phyloP scores from a whole-genome alignment of 2,888 invertebrate species.

The Suillia variegata region DNA sequence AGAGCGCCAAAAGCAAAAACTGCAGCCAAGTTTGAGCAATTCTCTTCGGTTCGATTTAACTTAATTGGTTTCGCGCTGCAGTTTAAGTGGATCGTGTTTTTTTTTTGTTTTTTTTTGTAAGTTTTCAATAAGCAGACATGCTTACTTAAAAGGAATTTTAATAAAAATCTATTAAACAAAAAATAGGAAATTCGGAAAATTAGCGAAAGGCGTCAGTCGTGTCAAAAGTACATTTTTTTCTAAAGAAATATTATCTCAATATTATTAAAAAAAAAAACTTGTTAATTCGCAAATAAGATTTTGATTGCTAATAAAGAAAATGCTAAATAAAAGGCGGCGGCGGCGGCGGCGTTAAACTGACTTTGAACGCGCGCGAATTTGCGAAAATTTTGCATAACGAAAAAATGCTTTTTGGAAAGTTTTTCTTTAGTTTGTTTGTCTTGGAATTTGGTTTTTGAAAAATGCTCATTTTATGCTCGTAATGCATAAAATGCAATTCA shows the following conservation, averaged over 20 bases:
- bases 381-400: too few relatives aligned
- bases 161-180: not conserved
- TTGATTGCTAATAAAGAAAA: not conserved
- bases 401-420: conserved; percentile 6
- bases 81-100: too few relatives aligned
- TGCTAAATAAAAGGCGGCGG: too few relatives aligned
- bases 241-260: not conserved
- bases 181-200: conserved; percentile 25
- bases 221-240: not conserved
- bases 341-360: too few relatives aligned
- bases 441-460: conserved; percentile 20
- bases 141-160: not conserved
- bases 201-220: not conserved
- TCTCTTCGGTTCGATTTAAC: not conserved
- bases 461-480: conserved; percentile 29
- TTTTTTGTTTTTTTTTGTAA: too few relatives aligned
- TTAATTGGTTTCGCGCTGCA: not conserved
- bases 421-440: conserved; percentile 6
- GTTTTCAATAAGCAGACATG: too few relatives aligned
- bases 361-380: too few relatives aligned
- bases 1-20: not conserved
- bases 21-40: not conserved
- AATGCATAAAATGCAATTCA: conserved; percentile 35
- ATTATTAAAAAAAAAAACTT: not conserved
- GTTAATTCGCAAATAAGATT: conserved; percentile 3